Evolutionary conservation across 2,888 invertebrate genomes (phyloP).

Genomic region (Perizoma flavofasciatum): DNA sequence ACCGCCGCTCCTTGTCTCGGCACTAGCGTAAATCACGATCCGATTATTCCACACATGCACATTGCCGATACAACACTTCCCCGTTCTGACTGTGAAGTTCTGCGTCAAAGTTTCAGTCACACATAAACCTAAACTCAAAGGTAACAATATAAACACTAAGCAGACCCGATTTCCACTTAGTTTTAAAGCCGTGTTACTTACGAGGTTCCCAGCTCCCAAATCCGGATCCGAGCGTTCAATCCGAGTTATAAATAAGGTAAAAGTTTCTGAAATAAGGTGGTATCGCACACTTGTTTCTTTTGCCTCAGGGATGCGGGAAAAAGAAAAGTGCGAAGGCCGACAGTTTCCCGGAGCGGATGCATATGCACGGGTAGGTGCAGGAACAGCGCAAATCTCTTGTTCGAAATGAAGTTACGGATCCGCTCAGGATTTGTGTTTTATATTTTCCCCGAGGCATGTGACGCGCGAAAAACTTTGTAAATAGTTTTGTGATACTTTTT

Average conservation of each 20-base stretch:
- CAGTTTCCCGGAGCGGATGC: constrained; percentile 58
- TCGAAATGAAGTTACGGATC: constrained; percentile 77
- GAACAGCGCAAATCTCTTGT: constrained; percentile 65
- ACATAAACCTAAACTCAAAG: constrained; percentile 31
- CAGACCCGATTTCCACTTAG: constrained; percentile 49
- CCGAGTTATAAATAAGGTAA: constrained; percentile 56
- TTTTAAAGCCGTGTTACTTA: constrained; percentile 51
- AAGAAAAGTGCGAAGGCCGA: constrained; percentile 62
- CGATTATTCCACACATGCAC: constrained; percentile 32
- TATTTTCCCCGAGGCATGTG: constrained; percentile 67
- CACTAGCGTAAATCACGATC: constrained; percentile 48
- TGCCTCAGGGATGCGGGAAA: constrained; percentile 63
- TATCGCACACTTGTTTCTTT: constrained; percentile 68
- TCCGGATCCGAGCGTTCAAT: constrained; percentile 69
- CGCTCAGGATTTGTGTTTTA: constrained; percentile 70
- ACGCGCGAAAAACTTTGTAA: constrained; percentile 64
- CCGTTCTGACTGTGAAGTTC: background rate
- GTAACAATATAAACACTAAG: constrained; percentile 40
- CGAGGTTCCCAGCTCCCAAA: constrained; percentile 62
- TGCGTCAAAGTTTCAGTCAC: constrained; percentile 24
- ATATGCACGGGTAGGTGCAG: constrained; percentile 60
- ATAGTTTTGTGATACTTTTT: constrained; percentile 57
- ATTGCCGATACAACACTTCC: constrained; percentile 14
- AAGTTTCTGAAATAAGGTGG: constrained; percentile 75
- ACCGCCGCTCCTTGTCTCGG: constrained; percentile 54